Evolutionary conservation across 1,140 invertebrate genomes (phyloP).

Genomic region (Cydia fagiglandana): DNA sequence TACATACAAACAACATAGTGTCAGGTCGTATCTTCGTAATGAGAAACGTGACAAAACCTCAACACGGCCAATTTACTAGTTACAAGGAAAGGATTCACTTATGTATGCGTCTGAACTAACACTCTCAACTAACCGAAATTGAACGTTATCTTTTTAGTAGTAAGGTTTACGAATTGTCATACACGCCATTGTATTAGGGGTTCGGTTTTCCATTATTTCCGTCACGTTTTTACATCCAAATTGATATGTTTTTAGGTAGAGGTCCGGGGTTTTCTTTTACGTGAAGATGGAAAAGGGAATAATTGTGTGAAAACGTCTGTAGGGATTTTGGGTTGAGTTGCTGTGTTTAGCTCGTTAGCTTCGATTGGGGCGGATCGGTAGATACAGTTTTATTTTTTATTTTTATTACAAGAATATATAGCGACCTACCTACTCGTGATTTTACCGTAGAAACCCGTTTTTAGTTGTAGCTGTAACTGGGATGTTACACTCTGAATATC

Average conservation of each 20-base stretch:
- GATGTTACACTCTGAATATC: too few relatives aligned
- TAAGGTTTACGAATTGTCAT: too few relatives aligned
- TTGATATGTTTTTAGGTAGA: slow-evolving; percentile 9
- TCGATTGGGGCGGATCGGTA: too few relatives aligned
- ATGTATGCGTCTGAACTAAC: neutral
- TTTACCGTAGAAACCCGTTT: too few relatives aligned
- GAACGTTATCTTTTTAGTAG: too few relatives aligned
- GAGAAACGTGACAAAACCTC: slow-evolving; percentile 14
- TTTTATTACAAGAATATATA: too few relatives aligned
- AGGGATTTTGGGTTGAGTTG: too few relatives aligned
- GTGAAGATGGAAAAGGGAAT: neutral
- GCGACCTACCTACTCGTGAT: too few relatives aligned
- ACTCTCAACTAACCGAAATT: too few relatives aligned
- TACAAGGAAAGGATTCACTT: neutral
- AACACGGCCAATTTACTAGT: neutral
- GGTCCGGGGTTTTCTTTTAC: neutral
- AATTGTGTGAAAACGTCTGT: neutral
- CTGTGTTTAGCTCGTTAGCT: too few relatives aligned
- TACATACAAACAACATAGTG: neutral
- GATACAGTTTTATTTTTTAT: too few relatives aligned
- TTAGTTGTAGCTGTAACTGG: too few relatives aligned
- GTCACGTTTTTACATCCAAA: slow-evolving; percentile 9
- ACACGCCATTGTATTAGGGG: neutral
- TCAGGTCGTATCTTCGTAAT: neutral
- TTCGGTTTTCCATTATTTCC: neutral